These are phyloP conservation scores for Nyleta sp. DNA, from an alignment of 2,888 invertebrate species.

Conservation along the genomic window DNA sequence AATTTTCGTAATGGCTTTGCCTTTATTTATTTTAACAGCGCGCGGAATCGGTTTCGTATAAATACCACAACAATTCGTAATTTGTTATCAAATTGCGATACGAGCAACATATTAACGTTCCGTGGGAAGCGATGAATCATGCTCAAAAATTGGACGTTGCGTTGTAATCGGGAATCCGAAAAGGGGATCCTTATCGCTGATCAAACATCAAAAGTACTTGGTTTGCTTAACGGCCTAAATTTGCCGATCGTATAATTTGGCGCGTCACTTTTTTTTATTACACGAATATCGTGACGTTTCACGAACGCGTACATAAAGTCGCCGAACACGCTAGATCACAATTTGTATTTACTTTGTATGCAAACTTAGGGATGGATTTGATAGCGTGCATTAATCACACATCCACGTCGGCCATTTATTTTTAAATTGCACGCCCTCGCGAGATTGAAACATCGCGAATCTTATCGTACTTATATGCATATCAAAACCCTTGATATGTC, in stretches of 20 bases:
- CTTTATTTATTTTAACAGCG: constrained; percentile 9
- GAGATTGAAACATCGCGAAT: constrained; percentile 27
- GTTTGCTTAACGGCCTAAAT: constrained; percentile 5
- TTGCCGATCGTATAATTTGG: no score
- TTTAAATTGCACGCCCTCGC: background rate
- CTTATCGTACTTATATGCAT: constrained; percentile 29
- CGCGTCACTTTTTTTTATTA: constrained; percentile 1
- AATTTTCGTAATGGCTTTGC: background rate
- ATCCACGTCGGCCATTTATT: constrained; percentile 31
- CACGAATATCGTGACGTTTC: constrained; percentile 14
- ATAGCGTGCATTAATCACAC: constrained; percentile 24
- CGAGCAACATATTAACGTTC: background rate
- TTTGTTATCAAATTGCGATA: background rate
- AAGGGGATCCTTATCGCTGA: background rate
- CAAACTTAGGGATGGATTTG: constrained; percentile 6
- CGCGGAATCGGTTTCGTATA: constrained; percentile 2
- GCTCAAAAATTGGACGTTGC: background rate
- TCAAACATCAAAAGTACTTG: background rate
- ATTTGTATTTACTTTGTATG: constrained; percentile 35
- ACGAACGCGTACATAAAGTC: constrained; percentile 22
- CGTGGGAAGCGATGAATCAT: background rate
- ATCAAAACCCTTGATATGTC: constrained; percentile 21
- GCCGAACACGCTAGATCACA: constrained; percentile 19
- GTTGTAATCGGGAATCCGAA: background rate
- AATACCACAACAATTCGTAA: background rate